Evolutionary conservation across 1,140 invertebrate genomes (phyloP).

Genomic region (Trachymyrmex cornetzi): DNA sequence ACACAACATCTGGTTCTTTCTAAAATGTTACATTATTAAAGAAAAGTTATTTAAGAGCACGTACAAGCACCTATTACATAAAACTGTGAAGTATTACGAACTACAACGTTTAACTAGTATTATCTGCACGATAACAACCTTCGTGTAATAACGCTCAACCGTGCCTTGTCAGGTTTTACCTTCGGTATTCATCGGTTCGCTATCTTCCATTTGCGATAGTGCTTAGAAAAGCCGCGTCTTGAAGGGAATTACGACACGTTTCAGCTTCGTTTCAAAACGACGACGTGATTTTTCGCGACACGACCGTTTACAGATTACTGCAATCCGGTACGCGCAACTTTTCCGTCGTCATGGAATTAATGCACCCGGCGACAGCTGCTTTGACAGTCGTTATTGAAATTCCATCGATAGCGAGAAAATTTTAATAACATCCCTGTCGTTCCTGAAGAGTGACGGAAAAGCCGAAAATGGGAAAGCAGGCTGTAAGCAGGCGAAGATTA

Average conservation of each 20-base stretch:
- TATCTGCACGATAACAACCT: constrained; percentile 15
- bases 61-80: background rate
- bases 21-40: background rate
- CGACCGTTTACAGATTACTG: constrained; percentile 39
- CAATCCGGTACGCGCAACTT: constrained; percentile 51
- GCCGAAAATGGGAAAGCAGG: background rate
- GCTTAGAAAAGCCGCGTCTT: constrained; percentile 2
- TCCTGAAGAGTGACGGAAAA: background rate
- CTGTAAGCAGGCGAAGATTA: background rate
- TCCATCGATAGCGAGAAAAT: constrained; percentile 66
- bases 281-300: constrained; percentile 53
- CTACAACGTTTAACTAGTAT: background rate
- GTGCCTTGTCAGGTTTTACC: constrained; percentile 13
- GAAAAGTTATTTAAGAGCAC: background rate
- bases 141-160: constrained; percentile 24
- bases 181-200: background rate
- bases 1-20: background rate
- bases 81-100: background rate
- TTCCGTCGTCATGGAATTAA: constrained; percentile 62
- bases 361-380: constrained; percentile 58
- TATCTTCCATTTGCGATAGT: constrained; percentile 10
- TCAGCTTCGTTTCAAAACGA: constrained; percentile 1
- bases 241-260: constrained; percentile 21
- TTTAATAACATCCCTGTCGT: constrained; percentile 59
- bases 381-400: constrained; percentile 72